Evolutionary conservation across 1,140 invertebrate genomes (phyloP).

Genomic region (Asbolus verrucosus): DNA sequence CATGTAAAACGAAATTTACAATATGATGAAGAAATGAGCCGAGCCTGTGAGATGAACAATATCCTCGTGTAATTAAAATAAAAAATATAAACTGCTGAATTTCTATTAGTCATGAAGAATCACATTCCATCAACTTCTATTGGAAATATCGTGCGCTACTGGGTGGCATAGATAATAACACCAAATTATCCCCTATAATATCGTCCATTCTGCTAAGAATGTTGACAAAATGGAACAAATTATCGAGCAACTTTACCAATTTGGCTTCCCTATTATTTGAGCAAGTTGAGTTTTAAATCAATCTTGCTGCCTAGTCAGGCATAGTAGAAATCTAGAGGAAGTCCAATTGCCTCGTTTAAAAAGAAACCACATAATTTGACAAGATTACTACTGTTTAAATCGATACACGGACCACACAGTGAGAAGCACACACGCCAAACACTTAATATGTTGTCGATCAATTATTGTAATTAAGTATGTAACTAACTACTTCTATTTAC

Average conservation of each 20-base stretch:
- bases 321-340: conserved; percentile 26
- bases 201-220: conserved; percentile 54
- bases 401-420: conserved; percentile 34
- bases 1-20: too few species aligned
- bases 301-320: conserved; percentile 40
- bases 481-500: too few species aligned
- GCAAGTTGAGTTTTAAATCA: conserved; percentile 47
- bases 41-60: too few species aligned
- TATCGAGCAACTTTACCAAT: conserved; percentile 53
- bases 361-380: conserved; percentile 46
- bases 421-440: conserved; percentile 7
- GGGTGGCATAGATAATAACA: conserved; percentile 54
- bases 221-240: conserved; percentile 53
- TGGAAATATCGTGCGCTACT: conserved; percentile 54
- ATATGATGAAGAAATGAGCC: too few species aligned
- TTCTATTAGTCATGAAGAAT: conserved; percentile 34
- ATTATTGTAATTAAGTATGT: too few species aligned
- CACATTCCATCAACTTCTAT: conserved; percentile 39
- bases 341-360: conserved; percentile 32
- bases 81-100: too few species aligned
- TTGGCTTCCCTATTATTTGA: conserved; percentile 52
- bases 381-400: conserved; percentile 46
- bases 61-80: too few species aligned
- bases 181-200: conserved; percentile 52
- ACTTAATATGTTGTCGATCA: not conserved